Evolutionary conservation across 2,797 vertebrate species (phyloP).

Genomic region (Australoheros facetus): DNA sequence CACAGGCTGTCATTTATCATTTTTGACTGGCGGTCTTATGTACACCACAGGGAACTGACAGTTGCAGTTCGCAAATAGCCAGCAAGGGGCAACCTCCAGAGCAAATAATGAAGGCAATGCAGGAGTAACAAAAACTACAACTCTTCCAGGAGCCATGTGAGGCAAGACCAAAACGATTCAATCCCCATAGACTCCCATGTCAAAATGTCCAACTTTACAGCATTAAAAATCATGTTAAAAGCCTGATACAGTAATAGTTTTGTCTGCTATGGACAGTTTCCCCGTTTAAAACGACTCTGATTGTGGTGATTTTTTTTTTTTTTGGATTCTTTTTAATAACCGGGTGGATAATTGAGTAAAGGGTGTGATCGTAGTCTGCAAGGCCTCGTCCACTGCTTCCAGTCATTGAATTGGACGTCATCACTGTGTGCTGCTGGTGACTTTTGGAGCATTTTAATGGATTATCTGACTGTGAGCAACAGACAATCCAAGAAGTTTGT

Average conservation of each 20-base stretch:
- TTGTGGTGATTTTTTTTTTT: not conserved
- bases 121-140: not conserved
- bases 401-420: not conserved
- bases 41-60: not conserved
- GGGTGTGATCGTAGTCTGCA: not conserved
- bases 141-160: not conserved
- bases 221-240: not conserved
- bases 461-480: not conserved
- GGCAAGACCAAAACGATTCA: not conserved
- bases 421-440: not conserved
- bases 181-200: not conserved
- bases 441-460: not conserved
- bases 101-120: not conserved
- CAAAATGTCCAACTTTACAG: not conserved
- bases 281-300: not conserved
- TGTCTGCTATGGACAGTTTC: not conserved
- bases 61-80: not conserved
- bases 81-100: not conserved
- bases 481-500: not conserved
- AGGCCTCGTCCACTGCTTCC: no score
- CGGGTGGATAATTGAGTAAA: not conserved
- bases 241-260: not conserved
- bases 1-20: not conserved
- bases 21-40: not conserved
- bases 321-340: not conserved